Evolutionary conservation across 2,113 vertebrate species (phyloP).

Genomic region (Leucoraja erinaceus): DNA sequence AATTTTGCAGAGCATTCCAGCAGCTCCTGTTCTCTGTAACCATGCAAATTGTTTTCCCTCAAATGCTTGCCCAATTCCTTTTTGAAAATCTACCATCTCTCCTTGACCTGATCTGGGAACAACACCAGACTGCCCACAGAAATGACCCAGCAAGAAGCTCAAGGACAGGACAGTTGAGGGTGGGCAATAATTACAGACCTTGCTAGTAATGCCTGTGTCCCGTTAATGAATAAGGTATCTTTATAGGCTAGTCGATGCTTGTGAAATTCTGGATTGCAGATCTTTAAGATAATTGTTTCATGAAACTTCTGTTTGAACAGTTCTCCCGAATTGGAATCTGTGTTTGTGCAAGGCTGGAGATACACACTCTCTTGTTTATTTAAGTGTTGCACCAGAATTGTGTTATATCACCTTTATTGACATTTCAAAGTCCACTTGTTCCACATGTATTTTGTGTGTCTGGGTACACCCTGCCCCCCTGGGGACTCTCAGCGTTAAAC

Average conservation of each 20-base stretch:
- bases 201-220: too few relatives aligned
- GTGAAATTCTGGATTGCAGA: neutral
- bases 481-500: neutral
- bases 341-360: conserved; percentile 13
- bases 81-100: too few relatives aligned
- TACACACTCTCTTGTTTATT: conserved; percentile 4
- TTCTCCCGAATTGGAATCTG: neutral
- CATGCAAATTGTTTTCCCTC: too few relatives aligned
- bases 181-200: neutral
- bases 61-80: too few relatives aligned
- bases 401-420: conserved; percentile 9
- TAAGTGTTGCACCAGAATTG: neutral
- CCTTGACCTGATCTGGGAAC: too few relatives aligned
- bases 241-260: neutral
- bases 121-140: too few relatives aligned
- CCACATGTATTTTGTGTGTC: neutral
- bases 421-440: neutral
- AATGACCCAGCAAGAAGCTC: too few relatives aligned
- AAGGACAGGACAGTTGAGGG: neutral
- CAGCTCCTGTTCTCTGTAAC: too few relatives aligned
- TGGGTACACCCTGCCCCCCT: neutral
- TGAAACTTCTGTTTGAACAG: neutral
- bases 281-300: conserved; percentile 21
- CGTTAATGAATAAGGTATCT: neutral
- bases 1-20: too few relatives aligned